phyloP scores from a whole-genome alignment of 2,797 vertebrate species.

The Passerculus sandwichensis region DNA sequence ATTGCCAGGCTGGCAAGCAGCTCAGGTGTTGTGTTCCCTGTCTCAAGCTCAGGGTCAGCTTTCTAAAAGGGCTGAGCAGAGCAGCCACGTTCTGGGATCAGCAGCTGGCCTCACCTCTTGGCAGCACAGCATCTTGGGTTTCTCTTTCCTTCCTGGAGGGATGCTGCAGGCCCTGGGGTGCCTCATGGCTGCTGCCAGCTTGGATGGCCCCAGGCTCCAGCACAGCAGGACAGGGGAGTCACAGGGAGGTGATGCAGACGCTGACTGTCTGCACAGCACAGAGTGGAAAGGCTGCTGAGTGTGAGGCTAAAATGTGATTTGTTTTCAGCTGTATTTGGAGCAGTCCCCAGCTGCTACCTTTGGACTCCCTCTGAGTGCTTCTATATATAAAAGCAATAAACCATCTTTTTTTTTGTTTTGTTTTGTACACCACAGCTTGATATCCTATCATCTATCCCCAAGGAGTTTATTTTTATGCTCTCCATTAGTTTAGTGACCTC shows the following conservation, averaged over 20 bases:
- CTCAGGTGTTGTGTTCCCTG: background rate
- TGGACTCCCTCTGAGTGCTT: background rate
- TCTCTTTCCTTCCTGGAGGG: background rate
- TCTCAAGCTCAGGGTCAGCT: background rate
- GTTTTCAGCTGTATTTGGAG: background rate
- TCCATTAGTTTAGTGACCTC: background rate
- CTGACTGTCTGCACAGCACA: background rate
- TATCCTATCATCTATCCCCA: background rate
- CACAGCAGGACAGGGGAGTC: background rate
- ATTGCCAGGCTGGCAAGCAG: fast-evolving
- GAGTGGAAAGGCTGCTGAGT: background rate
- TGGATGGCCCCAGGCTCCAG: fast-evolving
- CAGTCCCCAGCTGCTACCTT: background rate
- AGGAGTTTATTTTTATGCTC: background rate
- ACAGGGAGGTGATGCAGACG: background rate
- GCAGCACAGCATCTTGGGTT: fast-evolving
- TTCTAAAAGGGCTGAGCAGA: background rate
- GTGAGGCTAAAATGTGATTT: background rate
- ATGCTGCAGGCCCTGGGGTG: background rate
- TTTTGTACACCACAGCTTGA: background rate
- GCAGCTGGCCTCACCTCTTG: background rate
- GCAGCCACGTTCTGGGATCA: fast-evolving
- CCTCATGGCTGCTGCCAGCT: background rate
- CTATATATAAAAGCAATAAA: background rate
- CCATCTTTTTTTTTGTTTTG: background rate